Conservation (phyloP, 1,140 invertebrate genomes). For the Melipona quadrifasciata region DNA sequence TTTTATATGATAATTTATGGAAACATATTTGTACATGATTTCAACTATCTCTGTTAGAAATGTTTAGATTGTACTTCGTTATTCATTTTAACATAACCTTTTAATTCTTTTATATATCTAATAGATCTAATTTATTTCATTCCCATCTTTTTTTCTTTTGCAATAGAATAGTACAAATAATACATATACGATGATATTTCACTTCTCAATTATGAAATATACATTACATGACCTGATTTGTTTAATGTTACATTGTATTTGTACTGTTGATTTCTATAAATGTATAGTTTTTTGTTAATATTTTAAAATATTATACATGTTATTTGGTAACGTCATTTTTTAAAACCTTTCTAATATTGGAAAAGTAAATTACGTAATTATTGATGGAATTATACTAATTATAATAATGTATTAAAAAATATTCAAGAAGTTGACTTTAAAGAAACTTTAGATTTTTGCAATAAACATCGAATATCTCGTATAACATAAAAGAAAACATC, state of each 20-base stretch:
- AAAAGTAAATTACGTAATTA: not conserved
- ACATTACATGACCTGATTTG: not conserved
- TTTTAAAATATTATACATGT: not conserved
- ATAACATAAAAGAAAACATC: not conserved
- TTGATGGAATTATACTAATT: not conserved
- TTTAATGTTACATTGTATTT: constrained; percentile 2
- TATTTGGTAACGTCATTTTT: not conserved
- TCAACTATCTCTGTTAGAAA: not conserved
- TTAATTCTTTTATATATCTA: not conserved
- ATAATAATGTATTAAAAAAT: not conserved
- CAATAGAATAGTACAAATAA: not conserved
- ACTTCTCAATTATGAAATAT: not conserved
- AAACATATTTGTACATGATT: constrained; percentile 16
- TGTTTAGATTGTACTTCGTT: constrained; percentile 8
- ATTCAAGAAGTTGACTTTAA: not conserved
- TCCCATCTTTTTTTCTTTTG: not conserved
- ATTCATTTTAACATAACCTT: constrained; percentile 54
- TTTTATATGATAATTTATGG: constrained; percentile 15
- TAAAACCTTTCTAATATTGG: not conserved
- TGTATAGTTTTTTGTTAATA: not conserved
- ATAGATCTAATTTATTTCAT: constrained; percentile 15
- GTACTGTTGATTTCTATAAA: constrained; percentile 1
- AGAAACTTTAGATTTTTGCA: not conserved
- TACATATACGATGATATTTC: not conserved
- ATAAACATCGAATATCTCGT: not conserved